Percentiles rank a stretch among this genome's conserved stretches.
Evolutionary conservation across 1,140 invertebrate genomes (phyloP).

Genomic region (Drosophila ficusphila): DNA sequence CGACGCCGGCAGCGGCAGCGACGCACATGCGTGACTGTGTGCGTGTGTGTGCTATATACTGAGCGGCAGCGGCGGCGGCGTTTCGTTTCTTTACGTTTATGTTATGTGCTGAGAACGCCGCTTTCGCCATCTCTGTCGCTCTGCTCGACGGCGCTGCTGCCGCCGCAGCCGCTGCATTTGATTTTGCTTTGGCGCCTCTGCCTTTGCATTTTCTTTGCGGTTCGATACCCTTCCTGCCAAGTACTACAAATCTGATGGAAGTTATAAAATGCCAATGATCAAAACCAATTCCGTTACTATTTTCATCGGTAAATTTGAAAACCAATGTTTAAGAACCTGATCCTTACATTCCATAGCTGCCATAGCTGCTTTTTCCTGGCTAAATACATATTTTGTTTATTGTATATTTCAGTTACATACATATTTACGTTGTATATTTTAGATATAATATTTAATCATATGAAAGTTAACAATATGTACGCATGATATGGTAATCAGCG

Average conservation of each 20-base stretch:
- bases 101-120: slow-evolving; percentile 13
- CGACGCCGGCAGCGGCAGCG: slow-evolving; percentile 19
- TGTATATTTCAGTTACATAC: too few species aligned
- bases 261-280: too few species aligned
- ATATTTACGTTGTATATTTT: too few species aligned
- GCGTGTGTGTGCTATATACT: slow-evolving; percentile 46
- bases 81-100: slow-evolving; percentile 1
- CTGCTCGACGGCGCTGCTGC: too few species aligned
- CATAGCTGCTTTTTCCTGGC: too few species aligned
- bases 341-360: too few species aligned
- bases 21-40: slow-evolving; percentile 46
- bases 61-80: slow-evolving; percentile 1
- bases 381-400: too few species aligned
- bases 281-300: too few species aligned
- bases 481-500: background rate
- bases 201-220: slow-evolving; percentile 29
- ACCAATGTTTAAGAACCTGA: too few species aligned
- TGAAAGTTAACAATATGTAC: too few species aligned
- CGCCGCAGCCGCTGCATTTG: slow-evolving; percentile 60
- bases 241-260: background rate
- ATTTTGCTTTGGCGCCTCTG: slow-evolving; percentile 67
- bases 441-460: too few species aligned
- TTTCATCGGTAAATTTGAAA: too few species aligned
- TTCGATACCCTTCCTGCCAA: background rate
- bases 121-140: slow-evolving; percentile 27